Base-by-base conservation (phyloP, 2,113 vertebrate species). In the Ornithorhynchus anatinus region DNA sequence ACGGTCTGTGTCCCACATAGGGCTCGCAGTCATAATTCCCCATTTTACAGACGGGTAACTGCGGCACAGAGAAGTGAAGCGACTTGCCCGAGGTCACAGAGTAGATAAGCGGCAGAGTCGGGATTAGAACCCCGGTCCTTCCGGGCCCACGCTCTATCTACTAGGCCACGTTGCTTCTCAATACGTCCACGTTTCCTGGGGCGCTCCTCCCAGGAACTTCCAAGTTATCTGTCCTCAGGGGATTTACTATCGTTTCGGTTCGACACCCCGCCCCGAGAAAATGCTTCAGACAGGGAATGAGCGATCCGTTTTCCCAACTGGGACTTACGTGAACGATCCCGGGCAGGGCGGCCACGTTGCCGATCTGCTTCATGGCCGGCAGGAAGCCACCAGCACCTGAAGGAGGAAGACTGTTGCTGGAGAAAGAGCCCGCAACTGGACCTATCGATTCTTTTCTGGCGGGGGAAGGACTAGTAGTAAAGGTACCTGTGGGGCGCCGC, bases 301-400 rank as follows among this genome's bases (percentile, higher is more conserved):
- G 22, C 2, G 20, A 58, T 13, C 45, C 15, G 39, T 38, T 13
- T 69, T 56, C 37, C 53, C 12, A 56, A 36, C 6, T 62, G 4
- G 6, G 37, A 93, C 98, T 96, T 82, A 99, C 98, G 1, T 98
- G 96, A 20, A 99, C 87, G 48, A 99, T 99, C 25, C 98, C 98
- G 0, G 98, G 98, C 39, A 99, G 89, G 3, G 98, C 97, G 12
- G 97, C 98, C 66, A 99, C 98, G 17, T 99, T 99, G 16, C 98
- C 98, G 32, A 99, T 99, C 60, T 99, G 98, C 52, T 99, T 99
- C 97, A 99, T 96, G 31, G 98, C 98, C 4, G 98, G 98, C 39
- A 99, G 90, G 83, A 99, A 99, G 3, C 98, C 98, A 15, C 98
- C 98, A 1, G 97, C 84, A 58, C 96, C 98, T 99, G 74, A 40